These are phyloP conservation scores for Hemichromis elongatus DNA, from an alignment of 2,113 vertebrate genomes.

Conservation along the genomic window DNA sequence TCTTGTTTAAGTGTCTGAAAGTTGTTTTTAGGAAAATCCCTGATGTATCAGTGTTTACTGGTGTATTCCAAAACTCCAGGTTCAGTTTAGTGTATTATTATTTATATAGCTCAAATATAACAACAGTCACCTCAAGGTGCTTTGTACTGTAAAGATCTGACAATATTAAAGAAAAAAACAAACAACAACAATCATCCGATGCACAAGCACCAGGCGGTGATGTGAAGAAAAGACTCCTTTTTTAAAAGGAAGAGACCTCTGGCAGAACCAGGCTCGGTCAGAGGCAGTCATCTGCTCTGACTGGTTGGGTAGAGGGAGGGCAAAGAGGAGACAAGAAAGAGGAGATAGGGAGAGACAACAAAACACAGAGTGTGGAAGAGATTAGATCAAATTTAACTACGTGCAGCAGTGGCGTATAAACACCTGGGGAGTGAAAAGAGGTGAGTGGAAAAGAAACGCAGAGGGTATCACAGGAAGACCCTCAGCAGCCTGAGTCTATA, in stretches of 20 bases:
- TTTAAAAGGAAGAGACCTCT: not conserved
- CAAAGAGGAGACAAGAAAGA: not conserved
- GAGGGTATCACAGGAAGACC: not conserved
- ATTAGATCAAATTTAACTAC: not conserved
- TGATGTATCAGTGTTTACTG: not conserved
- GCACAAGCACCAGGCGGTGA: not conserved
- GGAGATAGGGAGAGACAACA: not conserved
- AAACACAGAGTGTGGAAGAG: not conserved
- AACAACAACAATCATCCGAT: not conserved
- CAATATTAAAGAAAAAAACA: not conserved
- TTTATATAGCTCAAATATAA: not conserved
- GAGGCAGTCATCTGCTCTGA: not conserved
- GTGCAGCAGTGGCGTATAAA: not conserved
- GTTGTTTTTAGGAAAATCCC: not conserved
- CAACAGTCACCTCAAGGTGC: not conserved
- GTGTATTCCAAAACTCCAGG: not conserved
- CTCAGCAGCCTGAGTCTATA: not conserved
- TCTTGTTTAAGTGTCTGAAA: not conserved
- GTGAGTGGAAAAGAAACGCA: not conserved
- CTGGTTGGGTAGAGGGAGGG: not conserved
- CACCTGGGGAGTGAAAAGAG: not conserved
- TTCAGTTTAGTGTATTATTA: not conserved
- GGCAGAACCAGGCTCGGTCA: not conserved
- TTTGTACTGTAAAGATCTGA: not conserved
- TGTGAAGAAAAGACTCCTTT: not conserved